These are phyloP conservation scores for Rhinolophus ferrumequinum DNA, from an alignment of 2,113 vertebrate species.

Conservation along the genomic window DNA sequence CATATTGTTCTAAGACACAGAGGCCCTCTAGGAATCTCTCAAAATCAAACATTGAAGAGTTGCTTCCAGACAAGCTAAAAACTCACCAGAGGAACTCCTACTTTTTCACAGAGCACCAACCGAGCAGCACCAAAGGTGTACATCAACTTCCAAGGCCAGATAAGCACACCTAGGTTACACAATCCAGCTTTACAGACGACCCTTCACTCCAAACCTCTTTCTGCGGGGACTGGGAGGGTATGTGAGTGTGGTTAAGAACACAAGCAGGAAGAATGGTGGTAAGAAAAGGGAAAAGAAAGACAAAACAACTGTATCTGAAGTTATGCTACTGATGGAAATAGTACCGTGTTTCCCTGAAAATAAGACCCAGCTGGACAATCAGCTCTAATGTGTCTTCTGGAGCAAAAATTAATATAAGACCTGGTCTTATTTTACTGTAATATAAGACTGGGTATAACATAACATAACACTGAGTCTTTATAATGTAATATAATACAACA, in stretches of 20 bases:
- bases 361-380: no score
- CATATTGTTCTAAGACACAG: background rate
- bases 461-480: no score
- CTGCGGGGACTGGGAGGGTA: background rate
- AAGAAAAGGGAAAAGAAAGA: conserved; percentile 7
- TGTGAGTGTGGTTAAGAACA: background rate
- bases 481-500: no score
- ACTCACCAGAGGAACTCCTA: background rate
- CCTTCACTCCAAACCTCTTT: background rate
- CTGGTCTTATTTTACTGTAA: no score
- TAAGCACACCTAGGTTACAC: background rate
- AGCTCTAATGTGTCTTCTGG: no score
- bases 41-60: background rate
- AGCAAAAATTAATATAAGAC: no score
- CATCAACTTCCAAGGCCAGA: conserved; percentile 2
- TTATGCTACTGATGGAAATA: background rate
- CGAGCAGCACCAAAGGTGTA: background rate
- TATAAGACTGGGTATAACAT: no score
- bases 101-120: background rate
- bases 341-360: no score
- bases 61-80: conserved; percentile 36
- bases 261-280: background rate
- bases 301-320: background rate
- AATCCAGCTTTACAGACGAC: background rate
- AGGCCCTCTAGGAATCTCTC: background rate